These are phyloP conservation scores for Rhinatrema bivittatum DNA, from an alignment of 2,797 vertebrate species.

Conservation along the genomic window DNA sequence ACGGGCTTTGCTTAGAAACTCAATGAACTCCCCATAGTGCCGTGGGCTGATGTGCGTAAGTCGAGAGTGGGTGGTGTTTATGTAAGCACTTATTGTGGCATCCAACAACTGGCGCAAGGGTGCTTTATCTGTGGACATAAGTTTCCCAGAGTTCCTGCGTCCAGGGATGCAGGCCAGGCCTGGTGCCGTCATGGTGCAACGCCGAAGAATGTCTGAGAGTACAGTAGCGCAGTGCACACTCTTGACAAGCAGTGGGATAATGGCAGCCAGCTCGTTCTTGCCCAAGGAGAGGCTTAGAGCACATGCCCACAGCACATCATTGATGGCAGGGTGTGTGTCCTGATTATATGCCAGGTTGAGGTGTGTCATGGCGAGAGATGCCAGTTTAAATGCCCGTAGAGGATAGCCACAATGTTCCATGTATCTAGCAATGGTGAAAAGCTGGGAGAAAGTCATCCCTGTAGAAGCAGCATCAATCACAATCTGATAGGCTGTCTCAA, in stretches of 20 bases:
- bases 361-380: constrained; percentile 93
- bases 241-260: constrained; percentile 94
- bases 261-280: constrained; percentile 92
- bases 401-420: constrained; percentile 95
- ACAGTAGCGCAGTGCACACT: constrained; percentile 97
- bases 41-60: constrained; percentile 96
- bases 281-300: constrained; percentile 95
- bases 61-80: constrained; percentile 96
- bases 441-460: constrained; percentile 78
- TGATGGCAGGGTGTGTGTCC: constrained; percentile 96
- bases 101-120: constrained; percentile 91
- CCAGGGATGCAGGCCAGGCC: constrained; percentile 90
- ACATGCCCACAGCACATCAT: constrained; percentile 95
- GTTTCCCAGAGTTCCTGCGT: constrained; percentile 91
- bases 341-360: constrained; percentile 98
- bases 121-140: constrained; percentile 98
- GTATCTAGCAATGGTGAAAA: constrained; percentile 82
- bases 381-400: constrained; percentile 89
- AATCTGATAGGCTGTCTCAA: constrained; percentile 82
- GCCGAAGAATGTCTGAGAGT: constrained; percentile 90
- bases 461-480: constrained; percentile 76
- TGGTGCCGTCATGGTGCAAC: constrained; percentile 92
- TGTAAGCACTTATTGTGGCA: constrained; percentile 92
- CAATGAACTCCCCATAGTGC: constrained; percentile 95
- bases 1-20: constrained; percentile 94